Percentiles rank a stretch among this genome's conserved stretches.
Evolutionary conservation across 2,113 vertebrate genomes (phyloP).

Genomic region (Phoxinus phoxinus): DNA sequence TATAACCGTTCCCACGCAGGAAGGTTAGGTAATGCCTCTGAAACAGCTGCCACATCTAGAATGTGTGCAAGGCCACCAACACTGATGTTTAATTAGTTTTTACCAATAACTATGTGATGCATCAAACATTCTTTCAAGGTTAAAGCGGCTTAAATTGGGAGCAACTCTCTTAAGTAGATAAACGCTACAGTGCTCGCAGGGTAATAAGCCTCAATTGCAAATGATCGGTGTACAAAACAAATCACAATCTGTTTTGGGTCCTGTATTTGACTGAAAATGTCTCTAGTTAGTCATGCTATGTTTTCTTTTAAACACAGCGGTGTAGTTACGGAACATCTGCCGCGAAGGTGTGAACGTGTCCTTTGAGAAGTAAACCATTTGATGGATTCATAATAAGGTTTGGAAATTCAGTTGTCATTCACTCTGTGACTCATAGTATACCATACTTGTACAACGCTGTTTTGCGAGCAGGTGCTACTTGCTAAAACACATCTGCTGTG

Average conservation of each 20-base stretch:
- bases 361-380: slow-evolving; percentile 27
- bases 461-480: background rate
- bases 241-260: slow-evolving; percentile 72
- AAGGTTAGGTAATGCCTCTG: slow-evolving; percentile 61
- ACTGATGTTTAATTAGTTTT: slow-evolving; percentile 58
- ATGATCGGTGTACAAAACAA: slow-evolving; percentile 67
- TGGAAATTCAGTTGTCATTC: slow-evolving; percentile 23
- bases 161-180: slow-evolving; percentile 61
- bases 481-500: slow-evolving; percentile 28
- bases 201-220: slow-evolving; percentile 65
- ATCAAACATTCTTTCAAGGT: slow-evolving; percentile 66
- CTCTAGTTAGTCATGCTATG: slow-evolving; percentile 66
- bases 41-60: slow-evolving; percentile 69
- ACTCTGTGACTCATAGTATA: background rate
- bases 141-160: slow-evolving; percentile 61
- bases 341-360: background rate
- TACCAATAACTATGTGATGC: slow-evolving; percentile 53
- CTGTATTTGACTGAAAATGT: slow-evolving; percentile 70
- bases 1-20: slow-evolving; percentile 57
- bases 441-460: background rate
- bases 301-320: slow-evolving; percentile 18
- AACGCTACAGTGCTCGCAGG: slow-evolving; percentile 60
- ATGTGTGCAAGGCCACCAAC: slow-evolving; percentile 62
- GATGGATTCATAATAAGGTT: slow-evolving; percentile 42
- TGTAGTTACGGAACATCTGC: slow-evolving; percentile 17